Base-by-base conservation (phyloP, 2,888 invertebrate species). In the Calliopum simillimum region DNA sequence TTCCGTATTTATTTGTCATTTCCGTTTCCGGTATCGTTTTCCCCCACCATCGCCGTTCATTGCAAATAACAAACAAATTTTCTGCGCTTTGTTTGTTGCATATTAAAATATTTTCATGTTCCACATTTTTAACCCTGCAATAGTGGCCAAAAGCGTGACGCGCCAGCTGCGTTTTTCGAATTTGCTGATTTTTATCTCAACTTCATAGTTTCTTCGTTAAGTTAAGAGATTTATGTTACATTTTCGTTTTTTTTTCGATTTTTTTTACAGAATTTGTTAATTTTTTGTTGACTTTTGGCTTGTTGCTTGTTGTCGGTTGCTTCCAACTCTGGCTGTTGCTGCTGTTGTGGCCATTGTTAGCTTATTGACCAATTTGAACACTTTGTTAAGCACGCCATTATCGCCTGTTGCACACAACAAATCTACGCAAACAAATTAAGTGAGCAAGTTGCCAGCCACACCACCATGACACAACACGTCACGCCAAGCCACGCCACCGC, bases 341-440 rank as follows among this genome's bases (percentile, higher is more conserved):
- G 33, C 33, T 33, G 33, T 33, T 61, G 61, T 21, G 44, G 23
- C 61, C 25, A 23, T 46, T 61, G 61, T 33, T 67, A 8, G 67
- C 47, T 67, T 59, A 49, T 58, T 59, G 59, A 49, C 67, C 67
- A 67, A 59, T 67, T 67, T 67, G 33, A 21, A 59, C 67, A 49
- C 59, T 59, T 59, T 47, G 58, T 59, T 59, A 41, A 21, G 21
- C 67, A 67, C 67, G 67, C 59, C 59, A 67, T 55, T 43, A 43
- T 44, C 44, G 67, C 67, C 67, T 67, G 67, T 59, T 67, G 67
- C 67, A 12, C 66, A 46, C 46, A 12, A 23, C 53, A 44, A 65
- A 64, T 51, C 64, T 65, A 55, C 55, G 65, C 55, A 65, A 65
- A 65, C 55, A 65, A 65, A 65, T 65, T 65, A 65, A 55, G 55